phyloP scores from a whole-genome alignment of 2,113 vertebrate species.

The Egretta garzetta region DNA sequence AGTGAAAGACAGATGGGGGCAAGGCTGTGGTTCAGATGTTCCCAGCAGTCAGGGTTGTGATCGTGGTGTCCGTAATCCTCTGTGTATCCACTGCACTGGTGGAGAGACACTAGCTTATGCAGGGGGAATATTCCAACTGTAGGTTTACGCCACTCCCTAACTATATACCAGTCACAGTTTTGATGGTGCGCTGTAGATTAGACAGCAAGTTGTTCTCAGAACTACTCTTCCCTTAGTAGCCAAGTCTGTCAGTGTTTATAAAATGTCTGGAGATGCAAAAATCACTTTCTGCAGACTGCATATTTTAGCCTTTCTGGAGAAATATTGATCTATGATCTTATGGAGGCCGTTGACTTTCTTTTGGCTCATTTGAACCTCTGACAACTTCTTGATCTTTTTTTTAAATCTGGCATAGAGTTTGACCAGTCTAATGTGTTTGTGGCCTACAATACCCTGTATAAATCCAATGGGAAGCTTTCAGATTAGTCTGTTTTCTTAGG shows the following conservation, averaged over 20 bases:
- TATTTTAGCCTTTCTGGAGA: neutral
- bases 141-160: neutral
- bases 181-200: neutral
- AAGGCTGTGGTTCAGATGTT: neutral
- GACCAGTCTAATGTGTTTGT: neutral
- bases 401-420: neutral
- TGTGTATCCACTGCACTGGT: neutral
- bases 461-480: neutral
- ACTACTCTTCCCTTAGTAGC: neutral
- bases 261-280: neutral
- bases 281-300: neutral
- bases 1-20: neutral
- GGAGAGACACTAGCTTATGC: neutral
- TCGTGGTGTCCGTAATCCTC: accelerated
- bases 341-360: neutral
- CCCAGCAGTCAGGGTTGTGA: neutral
- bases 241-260: neutral
- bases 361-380: neutral
- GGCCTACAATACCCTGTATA: neutral
- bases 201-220: neutral
- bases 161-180: neutral
- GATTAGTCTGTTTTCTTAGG: neutral
- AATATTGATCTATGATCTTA: neutral
- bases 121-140: neutral
- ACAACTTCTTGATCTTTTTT: neutral